Conservation (phyloP, 2,113 vertebrate genomes). For the Talpa occidentalis region DNA sequence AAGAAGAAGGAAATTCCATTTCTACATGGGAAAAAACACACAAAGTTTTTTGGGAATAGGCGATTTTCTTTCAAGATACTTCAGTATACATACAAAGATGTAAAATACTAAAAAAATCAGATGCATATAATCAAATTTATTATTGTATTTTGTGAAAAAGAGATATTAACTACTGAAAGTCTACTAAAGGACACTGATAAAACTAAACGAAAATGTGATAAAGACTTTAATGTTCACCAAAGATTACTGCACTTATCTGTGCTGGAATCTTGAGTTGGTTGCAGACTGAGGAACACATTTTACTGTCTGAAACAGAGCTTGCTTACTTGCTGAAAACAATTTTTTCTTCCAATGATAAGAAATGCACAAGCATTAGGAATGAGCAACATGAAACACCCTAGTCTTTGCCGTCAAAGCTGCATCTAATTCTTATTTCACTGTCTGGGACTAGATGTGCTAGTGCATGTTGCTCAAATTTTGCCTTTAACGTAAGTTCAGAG, state of each 20-base stretch:
- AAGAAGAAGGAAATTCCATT: slow-evolving; percentile 96
- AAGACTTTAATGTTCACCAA: not conserved
- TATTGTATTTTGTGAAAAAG: not conserved
- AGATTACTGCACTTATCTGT: not conserved
- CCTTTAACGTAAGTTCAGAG: not conserved
- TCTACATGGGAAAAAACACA: slow-evolving; percentile 83
- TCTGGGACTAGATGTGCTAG: not conserved
- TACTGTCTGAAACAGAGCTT: not conserved
- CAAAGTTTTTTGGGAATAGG: not conserved
- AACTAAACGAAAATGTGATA: slow-evolving; percentile 22
- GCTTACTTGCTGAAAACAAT: not conserved
- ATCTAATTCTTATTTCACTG: not conserved
- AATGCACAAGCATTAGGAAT: not conserved
- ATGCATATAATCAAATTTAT: slow-evolving; percentile 26
- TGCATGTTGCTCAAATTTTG: not conserved
- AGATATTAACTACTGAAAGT: slow-evolving; percentile 15
- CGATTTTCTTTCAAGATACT: slow-evolving; percentile 43
- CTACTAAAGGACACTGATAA: not conserved
- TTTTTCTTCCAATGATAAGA: not conserved
- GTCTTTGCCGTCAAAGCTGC: not conserved
- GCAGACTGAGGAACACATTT: not conserved
- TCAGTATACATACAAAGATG: not conserved
- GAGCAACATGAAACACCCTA: not conserved
- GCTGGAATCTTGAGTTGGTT: not conserved
- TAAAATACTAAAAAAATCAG: not conserved